Evolutionary conservation across 64 coral and sea anemone species (phyloP), one percentile per base, ranked within the genome.

Genomic region (Exaiptasia diaphana): DNA sequence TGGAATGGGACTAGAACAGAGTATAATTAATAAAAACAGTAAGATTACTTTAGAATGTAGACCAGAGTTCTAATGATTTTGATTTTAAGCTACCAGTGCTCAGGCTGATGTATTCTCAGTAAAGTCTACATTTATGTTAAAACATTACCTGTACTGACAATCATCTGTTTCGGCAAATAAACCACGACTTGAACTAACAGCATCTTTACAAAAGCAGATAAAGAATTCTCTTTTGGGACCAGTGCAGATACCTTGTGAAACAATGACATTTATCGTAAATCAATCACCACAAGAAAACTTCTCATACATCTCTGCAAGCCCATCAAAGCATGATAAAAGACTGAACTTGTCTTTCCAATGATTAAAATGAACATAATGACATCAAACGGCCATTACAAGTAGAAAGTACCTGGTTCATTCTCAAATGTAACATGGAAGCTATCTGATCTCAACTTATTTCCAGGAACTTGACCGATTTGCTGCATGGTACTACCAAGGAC

Each of bases 171-270:
- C 38, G 10, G 73, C 14, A 33, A 97, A 97, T 0, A 97, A 44
- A n/a, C 78, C 70, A 24, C 73, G 53, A 60, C 87, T 82, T 32
- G 77, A 37, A 48, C 82, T 80, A 49, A 97, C 74, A 11, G 85
- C 78, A 62, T 97, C 93, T 91, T 97, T 97, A 67, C 77, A 88
- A 30, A 97, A 56, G 48, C 83, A 88, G 28, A 46, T 67, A 85
- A 97, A 97, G 27, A 97, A 97, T 38, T 97, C 93, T 38, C 72
- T 91, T 39, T 88, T 97, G 15, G 93, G 93, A 43, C 93, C 93
- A 64, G 93, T 91, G 37, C 93, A 97, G 5, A 88, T 88, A 49
- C 93, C 93, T 96, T 45, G n/a, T 21, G 3, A 25, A 4, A 27
- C n/a, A 49, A 45, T 11, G 17, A 67, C 23, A 67, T n/a, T n/a